Evolutionary conservation across 2,888 invertebrate genomes (phyloP).

Genomic region (Molanna angustata): DNA sequence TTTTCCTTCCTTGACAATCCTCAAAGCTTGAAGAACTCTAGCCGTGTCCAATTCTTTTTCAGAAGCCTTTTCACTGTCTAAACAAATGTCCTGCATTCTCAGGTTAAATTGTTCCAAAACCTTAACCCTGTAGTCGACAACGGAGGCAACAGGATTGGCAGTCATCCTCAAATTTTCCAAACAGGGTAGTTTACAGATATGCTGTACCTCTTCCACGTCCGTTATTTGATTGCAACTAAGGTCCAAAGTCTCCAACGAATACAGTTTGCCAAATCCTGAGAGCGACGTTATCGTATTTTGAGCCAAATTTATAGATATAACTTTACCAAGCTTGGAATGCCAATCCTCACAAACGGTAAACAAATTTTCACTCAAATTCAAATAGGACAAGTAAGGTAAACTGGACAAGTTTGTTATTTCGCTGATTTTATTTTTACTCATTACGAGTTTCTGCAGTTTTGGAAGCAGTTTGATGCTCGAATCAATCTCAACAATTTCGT

Average conservation of each 20-base stretch:
- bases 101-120: constrained; percentile 85
- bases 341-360: constrained; percentile 71
- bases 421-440: constrained; percentile 76
- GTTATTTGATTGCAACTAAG: constrained; percentile 81
- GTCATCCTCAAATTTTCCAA: constrained; percentile 83
- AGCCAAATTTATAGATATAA: constrained; percentile 79
- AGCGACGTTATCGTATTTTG: constrained; percentile 77
- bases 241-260: constrained; percentile 82
- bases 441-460: constrained; percentile 64
- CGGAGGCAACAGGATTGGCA: constrained; percentile 84
- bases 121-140: constrained; percentile 86
- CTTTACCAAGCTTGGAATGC: constrained; percentile 84
- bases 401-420: constrained; percentile 74
- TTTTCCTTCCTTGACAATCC: constrained; percentile 71
- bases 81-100: constrained; percentile 75
- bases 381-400: constrained; percentile 69
- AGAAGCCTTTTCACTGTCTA: constrained; percentile 86
- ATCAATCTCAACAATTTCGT: constrained; percentile 74
- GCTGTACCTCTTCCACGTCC: constrained; percentile 76
- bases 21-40: constrained; percentile 82
- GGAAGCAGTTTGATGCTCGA: constrained; percentile 76
- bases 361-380: constrained; percentile 79
- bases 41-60: constrained; percentile 91
- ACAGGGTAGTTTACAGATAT: constrained; percentile 79
- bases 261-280: constrained; percentile 74